These are phyloP conservation scores for Sitobion miscanthi DNA, from an alignment of 1,140 invertebrate species.

Conservation along the genomic window DNA sequence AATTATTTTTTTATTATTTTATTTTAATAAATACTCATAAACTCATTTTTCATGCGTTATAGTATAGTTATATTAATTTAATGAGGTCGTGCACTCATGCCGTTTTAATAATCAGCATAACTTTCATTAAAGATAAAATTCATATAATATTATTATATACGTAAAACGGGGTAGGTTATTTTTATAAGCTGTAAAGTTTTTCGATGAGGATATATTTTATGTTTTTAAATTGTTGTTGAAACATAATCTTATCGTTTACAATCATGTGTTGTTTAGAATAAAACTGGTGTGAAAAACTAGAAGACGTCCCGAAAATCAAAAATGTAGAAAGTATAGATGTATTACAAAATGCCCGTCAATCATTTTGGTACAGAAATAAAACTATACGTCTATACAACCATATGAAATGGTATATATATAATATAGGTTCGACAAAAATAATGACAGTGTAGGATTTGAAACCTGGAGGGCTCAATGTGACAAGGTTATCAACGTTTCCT, in stretches of 20 bases:
- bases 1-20: neutral
- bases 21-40: neutral
- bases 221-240: neutral
- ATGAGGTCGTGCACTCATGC: neutral
- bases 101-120: neutral
- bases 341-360: neutral
- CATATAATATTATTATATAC: neutral
- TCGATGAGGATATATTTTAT: neutral
- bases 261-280: neutral
- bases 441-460: neutral
- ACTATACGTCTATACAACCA: neutral
- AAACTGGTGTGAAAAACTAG: neutral
- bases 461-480: neutral
- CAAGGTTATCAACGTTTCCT: conserved; percentile 9
- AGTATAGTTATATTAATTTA: neutral
- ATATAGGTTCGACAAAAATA: neutral
- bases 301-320: neutral
- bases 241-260: neutral
- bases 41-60: neutral
- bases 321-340: neutral
- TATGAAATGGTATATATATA: neutral
- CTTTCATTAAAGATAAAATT: neutral
- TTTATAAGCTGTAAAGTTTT: neutral
- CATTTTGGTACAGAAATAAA: neutral
- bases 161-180: neutral